Conservation (phyloP, 1,140 invertebrate species). For the Drosophila repletoides region DNA sequence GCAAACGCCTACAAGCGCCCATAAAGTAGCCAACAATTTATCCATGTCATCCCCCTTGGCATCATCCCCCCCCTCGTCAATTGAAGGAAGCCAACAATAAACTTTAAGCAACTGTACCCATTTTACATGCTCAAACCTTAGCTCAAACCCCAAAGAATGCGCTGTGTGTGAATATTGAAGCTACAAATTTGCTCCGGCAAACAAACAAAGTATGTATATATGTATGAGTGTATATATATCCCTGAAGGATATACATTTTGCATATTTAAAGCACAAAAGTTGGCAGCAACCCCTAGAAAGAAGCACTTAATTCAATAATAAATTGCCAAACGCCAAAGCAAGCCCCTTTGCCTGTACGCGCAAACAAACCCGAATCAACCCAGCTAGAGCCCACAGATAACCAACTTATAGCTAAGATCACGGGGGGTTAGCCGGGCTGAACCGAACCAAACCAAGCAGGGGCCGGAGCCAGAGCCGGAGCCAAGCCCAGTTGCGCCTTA, state of each 20-base stretch:
- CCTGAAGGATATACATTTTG: conserved; percentile 52
- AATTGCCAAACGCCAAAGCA: conserved; percentile 56
- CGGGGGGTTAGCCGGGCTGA: neutral
- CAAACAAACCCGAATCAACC: conserved; percentile 40
- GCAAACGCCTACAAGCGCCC: conserved; percentile 48
- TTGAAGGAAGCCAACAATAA: conserved; percentile 42
- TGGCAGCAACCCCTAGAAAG: conserved; percentile 49
- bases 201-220: neutral
- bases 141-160: conserved; percentile 53
- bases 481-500: conserved; percentile 53
- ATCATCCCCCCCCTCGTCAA: no score
- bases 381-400: conserved; percentile 50
- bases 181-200: conserved; percentile 24
- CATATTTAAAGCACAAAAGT: conserved; percentile 52
- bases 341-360: conserved; percentile 30
- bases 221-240: conserved; percentile 12
- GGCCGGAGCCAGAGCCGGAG: conserved; percentile 4
- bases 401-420: conserved; percentile 52
- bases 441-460: no score
- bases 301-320: conserved; percentile 80
- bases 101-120: conserved; percentile 67
- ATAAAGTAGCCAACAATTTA: conserved; percentile 42
- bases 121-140: conserved; percentile 73
- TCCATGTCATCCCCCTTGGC: conserved; percentile 19
- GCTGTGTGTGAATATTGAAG: conserved; percentile 32